A percentile compares a stretch with the other conserved stretches of the same genome.
These are phyloP conservation scores for Cataglyphis livida DNA, from an alignment of 2,888 invertebrate species.

Conservation along the genomic window DNA sequence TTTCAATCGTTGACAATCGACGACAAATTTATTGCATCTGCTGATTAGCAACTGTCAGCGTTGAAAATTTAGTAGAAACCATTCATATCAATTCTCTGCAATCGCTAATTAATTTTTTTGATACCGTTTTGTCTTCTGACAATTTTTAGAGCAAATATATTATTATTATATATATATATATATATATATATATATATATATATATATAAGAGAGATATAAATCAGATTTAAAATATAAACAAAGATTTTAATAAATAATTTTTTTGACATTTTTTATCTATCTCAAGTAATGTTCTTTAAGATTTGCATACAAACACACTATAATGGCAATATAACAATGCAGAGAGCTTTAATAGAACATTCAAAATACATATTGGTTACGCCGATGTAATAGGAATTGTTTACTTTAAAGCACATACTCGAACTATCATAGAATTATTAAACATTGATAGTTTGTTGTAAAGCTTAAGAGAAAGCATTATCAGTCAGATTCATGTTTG, in stretches of 20 bases:
- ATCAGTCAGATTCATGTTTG: neutral
- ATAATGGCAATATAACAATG: neutral
- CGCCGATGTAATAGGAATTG: neutral
- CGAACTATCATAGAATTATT: neutral
- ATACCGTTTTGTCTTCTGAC: neutral
- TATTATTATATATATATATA: neutral
- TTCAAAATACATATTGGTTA: constrained; percentile 26
- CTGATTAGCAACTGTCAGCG: neutral
- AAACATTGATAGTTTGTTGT: neutral
- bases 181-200: neutral
- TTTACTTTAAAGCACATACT: constrained; percentile 31
- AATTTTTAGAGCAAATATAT: neutral
- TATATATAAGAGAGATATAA: neutral
- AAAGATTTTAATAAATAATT: constrained; percentile 4
- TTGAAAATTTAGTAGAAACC: neutral
- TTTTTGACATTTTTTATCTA: neutral
- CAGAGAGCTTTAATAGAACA: constrained; percentile 11
- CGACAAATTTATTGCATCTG: neutral
- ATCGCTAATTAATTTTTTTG: neutral
- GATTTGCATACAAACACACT: neutral
- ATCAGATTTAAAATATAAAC: neutral
- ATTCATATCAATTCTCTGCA: neutral
- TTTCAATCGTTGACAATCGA: neutral
- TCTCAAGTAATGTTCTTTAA: neutral
- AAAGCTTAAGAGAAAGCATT: neutral